phyloP scores from a whole-genome alignment of 2,113 vertebrate genomes.

The Pardalotus punctatus region DNA sequence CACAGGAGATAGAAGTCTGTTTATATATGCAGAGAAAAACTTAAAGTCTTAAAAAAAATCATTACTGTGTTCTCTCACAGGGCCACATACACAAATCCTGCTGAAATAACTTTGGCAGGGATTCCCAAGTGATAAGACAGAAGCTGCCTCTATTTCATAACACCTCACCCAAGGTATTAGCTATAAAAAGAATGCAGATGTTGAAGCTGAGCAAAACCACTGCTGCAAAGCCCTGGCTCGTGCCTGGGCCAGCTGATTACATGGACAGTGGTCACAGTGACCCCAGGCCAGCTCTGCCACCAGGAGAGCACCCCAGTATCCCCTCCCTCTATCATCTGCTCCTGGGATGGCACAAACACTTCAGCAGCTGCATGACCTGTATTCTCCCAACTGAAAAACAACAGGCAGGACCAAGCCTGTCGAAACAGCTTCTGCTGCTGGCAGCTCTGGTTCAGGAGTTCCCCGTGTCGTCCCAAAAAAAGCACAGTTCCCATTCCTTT shows the following conservation, averaged over 20 bases:
- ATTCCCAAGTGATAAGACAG: neutral
- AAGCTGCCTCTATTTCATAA: neutral
- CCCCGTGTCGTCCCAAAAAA: neutral
- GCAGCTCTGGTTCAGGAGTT: neutral
- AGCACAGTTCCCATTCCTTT: neutral
- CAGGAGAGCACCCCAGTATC: neutral
- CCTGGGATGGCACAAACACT: neutral
- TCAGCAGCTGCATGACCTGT: neutral
- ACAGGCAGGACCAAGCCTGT: neutral
- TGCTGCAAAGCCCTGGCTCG: neutral
- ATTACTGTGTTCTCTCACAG: conserved; percentile 24
- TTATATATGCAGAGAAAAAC: neutral
- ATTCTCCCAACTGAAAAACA: neutral
- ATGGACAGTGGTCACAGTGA: neutral
- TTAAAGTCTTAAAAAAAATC: neutral
- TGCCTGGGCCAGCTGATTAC: neutral
- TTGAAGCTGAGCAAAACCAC: neutral
- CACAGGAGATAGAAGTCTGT: neutral
- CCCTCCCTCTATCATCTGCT: neutral
- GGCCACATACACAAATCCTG: neutral
- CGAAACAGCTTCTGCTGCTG: neutral
- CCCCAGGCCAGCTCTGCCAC: neutral
- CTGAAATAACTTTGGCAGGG: neutral
- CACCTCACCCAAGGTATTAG: neutral
- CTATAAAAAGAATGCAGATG: neutral